Base-by-base conservation (phyloP, 2,797 vertebrate genomes). In the Rhincodon typus region DNA sequence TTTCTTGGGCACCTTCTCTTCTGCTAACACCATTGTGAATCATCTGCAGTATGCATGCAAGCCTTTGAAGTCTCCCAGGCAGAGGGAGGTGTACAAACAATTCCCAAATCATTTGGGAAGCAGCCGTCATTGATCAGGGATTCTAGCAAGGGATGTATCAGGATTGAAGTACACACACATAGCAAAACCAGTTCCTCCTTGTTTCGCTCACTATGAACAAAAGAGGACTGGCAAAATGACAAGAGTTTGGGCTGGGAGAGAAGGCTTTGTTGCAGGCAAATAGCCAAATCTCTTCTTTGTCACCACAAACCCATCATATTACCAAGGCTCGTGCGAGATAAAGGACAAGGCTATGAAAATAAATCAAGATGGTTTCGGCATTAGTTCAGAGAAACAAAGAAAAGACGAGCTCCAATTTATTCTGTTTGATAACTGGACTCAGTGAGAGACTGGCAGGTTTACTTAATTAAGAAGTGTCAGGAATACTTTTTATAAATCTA, bases 111-210 rank as follows among this genome's bases (percentile, higher is more conserved):
- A 53, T 87, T 95, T 96, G 96, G 97, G 96, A 96, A 96, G 96
- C 96, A 96, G 96, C 96, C 96, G 96, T 96, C 96, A 97, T 97
- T 96, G 96, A 97, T 97, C 97, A 96, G 95, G 94, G 72, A 91
- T 95, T 93, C 74, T 86, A 46, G 70, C 69, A 88, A 79, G 69
- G 88, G 67, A 91, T 66, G 46, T 66, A 67, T 62, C 84, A 53
- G 94, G 42, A 72, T 70, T 50, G 50, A 30, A 30, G 50, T 30
- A 74, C 42, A 27, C 70, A 93, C n/a, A 69, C 90, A 93, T 5
- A 19, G 21, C 4, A 50, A 50, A 23, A 3, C 42, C 42, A 53
- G 84, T 46, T 87, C 84, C 7, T 42, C 27, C 25, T 87, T 42
- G 7, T 23, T 50, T 87, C 84, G 34, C 72, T 34, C 27, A 0